These are phyloP conservation scores for Agonopterix alstromeriana DNA, from an alignment of 2,888 invertebrate genomes.

Conservation along the genomic window DNA sequence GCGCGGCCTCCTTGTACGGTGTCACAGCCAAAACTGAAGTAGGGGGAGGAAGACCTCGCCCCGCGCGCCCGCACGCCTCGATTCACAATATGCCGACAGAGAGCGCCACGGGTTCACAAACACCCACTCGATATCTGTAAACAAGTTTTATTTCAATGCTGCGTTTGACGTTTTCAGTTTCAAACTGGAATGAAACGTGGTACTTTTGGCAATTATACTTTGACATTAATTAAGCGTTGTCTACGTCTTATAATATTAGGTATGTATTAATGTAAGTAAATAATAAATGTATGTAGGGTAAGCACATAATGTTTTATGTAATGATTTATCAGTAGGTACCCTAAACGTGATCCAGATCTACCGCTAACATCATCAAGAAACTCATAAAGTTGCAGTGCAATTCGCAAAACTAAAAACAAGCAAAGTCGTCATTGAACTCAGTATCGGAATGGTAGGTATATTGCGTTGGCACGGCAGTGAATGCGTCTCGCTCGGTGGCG, in stretches of 20 bases:
- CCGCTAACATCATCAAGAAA: background rate
- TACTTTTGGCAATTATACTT: too few species aligned
- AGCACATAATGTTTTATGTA: background rate
- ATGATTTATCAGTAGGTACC: background rate
- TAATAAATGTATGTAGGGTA: background rate
- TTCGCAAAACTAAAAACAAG: slow-evolving; percentile 28
- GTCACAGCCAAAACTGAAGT: slow-evolving; percentile 58
- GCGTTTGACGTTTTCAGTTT: slow-evolving; percentile 29
- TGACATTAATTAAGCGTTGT: too few species aligned
- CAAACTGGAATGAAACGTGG: slow-evolving; percentile 10
- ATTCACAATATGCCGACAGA: slow-evolving; percentile 51
- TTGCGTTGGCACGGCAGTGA: slow-evolving; percentile 53
- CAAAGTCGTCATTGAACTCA: slow-evolving; percentile 37
- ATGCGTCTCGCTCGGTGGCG: slow-evolving; percentile 45
- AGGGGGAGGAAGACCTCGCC: slow-evolving; percentile 64
- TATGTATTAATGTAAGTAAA: background rate
- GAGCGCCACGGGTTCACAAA: slow-evolving; percentile 61
- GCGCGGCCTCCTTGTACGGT: slow-evolving; percentile 40
- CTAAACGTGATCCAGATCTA: background rate
- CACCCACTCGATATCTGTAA: slow-evolving; percentile 74
- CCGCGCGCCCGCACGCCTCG: slow-evolving; percentile 46
- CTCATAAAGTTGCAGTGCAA: slow-evolving; percentile 5
- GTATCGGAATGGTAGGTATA: slow-evolving; percentile 60
- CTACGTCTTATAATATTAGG: too few species aligned
- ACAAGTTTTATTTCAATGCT: slow-evolving; percentile 64